Percentiles rank a stretch among this genome's conserved stretches.
Conservation (phyloP, 2,888 invertebrate species). For the Anticlea derivata region DNA sequence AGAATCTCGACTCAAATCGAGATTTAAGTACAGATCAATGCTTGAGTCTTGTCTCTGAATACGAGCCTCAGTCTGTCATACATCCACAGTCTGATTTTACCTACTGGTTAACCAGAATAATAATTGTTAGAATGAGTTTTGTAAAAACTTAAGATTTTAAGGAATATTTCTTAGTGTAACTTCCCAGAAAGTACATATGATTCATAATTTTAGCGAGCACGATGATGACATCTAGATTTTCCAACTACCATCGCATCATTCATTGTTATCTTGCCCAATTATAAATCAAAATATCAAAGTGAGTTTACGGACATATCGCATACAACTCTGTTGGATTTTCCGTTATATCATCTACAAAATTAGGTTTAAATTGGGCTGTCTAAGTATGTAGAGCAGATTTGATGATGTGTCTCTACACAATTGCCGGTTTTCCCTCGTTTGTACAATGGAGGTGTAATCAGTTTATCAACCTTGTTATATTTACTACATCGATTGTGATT, state of each 20-base stretch:
- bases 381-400: slow-evolving; percentile 2
- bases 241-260: not conserved
- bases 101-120: too few relatives aligned
- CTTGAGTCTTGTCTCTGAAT: too few relatives aligned
- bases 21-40: too few relatives aligned
- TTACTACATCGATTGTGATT: slow-evolving; percentile 50
- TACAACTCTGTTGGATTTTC: not conserved
- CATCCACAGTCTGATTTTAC: too few relatives aligned
- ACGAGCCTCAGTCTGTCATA: too few relatives aligned
- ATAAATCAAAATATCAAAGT: not conserved
- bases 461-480: slow-evolving; percentile 46
- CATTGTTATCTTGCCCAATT: slow-evolving; percentile 11
- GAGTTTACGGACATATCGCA: not conserved
- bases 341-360: not conserved
- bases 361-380: slow-evolving; percentile 7
- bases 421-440: slow-evolving; percentile 40
- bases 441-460: slow-evolving; percentile 30
- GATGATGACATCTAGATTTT: slow-evolving; percentile 1
- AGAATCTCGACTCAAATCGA: too few relatives aligned
- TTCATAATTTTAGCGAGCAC: not conserved
- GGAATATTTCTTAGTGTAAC: too few relatives aligned
- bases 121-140: too few relatives aligned
- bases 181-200: not conserved
- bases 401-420: slow-evolving; percentile 26
- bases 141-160: too few relatives aligned